phyloP scores from a whole-genome alignment of 1,140 invertebrate genomes.

The Drepana arcuata region DNA sequence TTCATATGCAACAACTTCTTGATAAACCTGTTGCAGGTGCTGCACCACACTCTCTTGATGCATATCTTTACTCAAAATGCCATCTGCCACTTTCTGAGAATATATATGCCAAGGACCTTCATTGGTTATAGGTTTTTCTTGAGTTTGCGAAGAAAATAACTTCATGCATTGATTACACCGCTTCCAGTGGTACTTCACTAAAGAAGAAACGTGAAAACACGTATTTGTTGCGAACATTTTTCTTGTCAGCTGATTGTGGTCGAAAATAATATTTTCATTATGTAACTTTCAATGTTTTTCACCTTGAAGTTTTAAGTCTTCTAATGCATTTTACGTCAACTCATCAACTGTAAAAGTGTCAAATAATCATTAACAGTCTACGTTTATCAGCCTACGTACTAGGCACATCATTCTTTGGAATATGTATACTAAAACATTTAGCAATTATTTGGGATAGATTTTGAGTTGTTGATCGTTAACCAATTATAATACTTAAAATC shows the following conservation, averaged over 20 bases:
- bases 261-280: slow-evolving; percentile 21
- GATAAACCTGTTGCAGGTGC: slow-evolving; percentile 79
- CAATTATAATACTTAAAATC: too few species aligned
- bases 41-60: slow-evolving; percentile 80
- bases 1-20: slow-evolving; percentile 76
- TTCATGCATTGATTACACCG: slow-evolving; percentile 35
- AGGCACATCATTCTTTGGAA: too few species aligned
- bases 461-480: too few species aligned
- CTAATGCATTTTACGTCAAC: too few species aligned
- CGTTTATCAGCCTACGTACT: too few species aligned
- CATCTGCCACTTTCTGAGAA: slow-evolving; percentile 73
- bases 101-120: slow-evolving; percentile 71
- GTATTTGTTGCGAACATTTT: slow-evolving; percentile 40
- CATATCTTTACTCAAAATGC: slow-evolving; percentile 74
- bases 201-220: slow-evolving; percentile 21
- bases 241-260: slow-evolving; percentile 19
- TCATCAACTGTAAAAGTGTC: too few species aligned
- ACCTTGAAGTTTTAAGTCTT: too few species aligned
- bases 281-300: slow-evolving; percentile 19
- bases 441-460: too few species aligned
- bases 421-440: too few species aligned
- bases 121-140: slow-evolving; percentile 15
- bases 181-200: slow-evolving; percentile 30
- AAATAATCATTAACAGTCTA: too few species aligned
- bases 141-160: slow-evolving; percentile 39